Percentiles rank a stretch among this genome's conserved stretches.
Evolutionary conservation across 2,888 invertebrate species (phyloP).

Genomic region (Pyrrhia umbra): DNA sequence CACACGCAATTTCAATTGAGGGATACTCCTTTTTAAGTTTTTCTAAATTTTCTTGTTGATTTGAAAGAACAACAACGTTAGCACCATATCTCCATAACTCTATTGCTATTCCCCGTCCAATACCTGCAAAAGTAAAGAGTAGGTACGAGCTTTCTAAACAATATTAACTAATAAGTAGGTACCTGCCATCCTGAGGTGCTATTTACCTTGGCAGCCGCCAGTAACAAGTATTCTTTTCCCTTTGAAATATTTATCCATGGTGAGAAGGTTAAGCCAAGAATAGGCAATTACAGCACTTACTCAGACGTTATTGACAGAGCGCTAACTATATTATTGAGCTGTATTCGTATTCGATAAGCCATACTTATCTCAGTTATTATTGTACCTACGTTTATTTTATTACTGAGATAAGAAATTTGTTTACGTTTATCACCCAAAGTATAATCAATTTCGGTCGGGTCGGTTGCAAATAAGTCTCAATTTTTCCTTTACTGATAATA

Average conservation of each 20-base stretch:
- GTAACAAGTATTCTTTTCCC: conserved; percentile 95
- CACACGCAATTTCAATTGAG: conserved; percentile 90
- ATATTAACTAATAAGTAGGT: not conserved
- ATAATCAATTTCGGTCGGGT: conserved; percentile 1
- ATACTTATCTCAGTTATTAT: conserved; percentile 45
- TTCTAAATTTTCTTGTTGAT: conserved; percentile 91
- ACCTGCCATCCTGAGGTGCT: too few species aligned
- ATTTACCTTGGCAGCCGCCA: conserved; percentile 96
- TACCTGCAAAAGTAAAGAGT: conserved; percentile 81
- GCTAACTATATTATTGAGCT: conserved; percentile 9
- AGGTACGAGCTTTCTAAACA: not conserved
- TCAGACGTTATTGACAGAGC: conserved; percentile 28
- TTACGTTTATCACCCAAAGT: conserved; percentile 21
- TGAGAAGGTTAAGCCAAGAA: conserved; percentile 12
- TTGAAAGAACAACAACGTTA: conserved; percentile 93
- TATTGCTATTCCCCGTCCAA: conserved; percentile 93
- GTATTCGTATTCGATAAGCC: conserved; percentile 35
- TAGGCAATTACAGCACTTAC: not conserved
- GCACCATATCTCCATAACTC: conserved; percentile 92
- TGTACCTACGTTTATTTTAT: conserved; percentile 29
- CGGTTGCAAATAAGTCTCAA: not conserved
- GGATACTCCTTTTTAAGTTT: conserved; percentile 91
- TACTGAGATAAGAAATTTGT: conserved; percentile 44
- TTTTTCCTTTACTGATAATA: not conserved
- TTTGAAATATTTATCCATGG: conserved; percentile 89